Conservation (phyloP, 2,888 invertebrate genomes). For the Agrypnus murinus region DNA sequence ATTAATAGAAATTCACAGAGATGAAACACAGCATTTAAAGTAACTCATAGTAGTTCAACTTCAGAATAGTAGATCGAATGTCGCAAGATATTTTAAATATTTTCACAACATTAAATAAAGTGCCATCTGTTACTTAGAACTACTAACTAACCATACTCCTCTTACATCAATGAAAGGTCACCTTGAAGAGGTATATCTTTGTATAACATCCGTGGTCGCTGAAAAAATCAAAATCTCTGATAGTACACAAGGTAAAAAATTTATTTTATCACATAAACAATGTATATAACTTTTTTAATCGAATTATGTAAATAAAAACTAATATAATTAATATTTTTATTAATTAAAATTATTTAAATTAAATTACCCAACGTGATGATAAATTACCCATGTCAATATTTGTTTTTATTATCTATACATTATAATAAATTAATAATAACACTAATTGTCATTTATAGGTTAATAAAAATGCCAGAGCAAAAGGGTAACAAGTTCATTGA, state of each 20-base stretch:
- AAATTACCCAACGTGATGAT: constrained; percentile 6
- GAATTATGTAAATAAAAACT: too few relatives aligned
- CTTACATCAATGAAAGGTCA: constrained; percentile 10
- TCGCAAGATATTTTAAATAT: background rate
- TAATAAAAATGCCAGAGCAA: constrained; percentile 35
- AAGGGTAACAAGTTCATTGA: constrained; percentile 79
- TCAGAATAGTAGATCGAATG: background rate
- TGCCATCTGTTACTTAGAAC: constrained; percentile 2
- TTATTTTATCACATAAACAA: background rate
- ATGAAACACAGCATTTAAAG: too few relatives aligned
- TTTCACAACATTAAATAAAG: too few relatives aligned
- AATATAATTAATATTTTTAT: background rate
- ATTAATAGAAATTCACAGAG: too few relatives aligned
- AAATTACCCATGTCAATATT: background rate
- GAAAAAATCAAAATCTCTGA: constrained; percentile 17
- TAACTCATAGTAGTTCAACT: constrained; percentile 12
- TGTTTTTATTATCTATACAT: constrained; percentile 30
- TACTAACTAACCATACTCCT: background rate
- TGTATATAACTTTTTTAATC: too few relatives aligned
- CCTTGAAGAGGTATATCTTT: constrained; percentile 4
- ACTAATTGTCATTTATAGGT: constrained; percentile 8
- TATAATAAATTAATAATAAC: background rate
- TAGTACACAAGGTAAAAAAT: constrained; percentile 12
- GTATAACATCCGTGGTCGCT: too few relatives aligned
- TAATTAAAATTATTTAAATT: background rate